Evolutionary conservation across 2,113 vertebrate genomes (phyloP).

Genomic region (western clawed frog (Xenopus tropicalis)): DNA sequence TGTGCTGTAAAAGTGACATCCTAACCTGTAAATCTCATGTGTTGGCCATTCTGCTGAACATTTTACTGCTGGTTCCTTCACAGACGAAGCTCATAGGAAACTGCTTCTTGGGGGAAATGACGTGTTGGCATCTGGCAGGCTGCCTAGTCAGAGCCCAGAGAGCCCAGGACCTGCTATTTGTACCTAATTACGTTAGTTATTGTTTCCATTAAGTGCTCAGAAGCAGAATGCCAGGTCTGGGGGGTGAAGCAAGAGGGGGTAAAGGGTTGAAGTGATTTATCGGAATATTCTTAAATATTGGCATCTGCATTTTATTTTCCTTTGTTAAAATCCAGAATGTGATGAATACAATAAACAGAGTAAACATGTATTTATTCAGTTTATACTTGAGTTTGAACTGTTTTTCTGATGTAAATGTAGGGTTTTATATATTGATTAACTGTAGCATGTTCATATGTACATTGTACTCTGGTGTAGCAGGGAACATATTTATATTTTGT

Average conservation of each 20-base stretch:
- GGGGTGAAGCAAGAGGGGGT: neutral
- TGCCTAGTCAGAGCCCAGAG: conserved; percentile 2
- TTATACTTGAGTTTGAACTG: too few relatives aligned
- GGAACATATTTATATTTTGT: too few relatives aligned
- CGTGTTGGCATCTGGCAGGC: conserved; percentile 29
- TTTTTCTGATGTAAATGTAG: too few relatives aligned
- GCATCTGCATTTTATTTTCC: too few relatives aligned
- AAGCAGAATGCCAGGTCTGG: neutral
- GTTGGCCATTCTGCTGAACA: conserved; percentile 9
- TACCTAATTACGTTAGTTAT: conserved; percentile 37
- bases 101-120: conserved; percentile 22
- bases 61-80: conserved; percentile 14
- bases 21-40: conserved; percentile 14
- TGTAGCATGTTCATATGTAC: too few relatives aligned
- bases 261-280: neutral
- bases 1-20: conserved; percentile 21
- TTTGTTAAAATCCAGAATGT: too few relatives aligned
- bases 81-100: conserved; percentile 25
- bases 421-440: too few relatives aligned
- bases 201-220: conserved; percentile 12
- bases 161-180: conserved; percentile 22
- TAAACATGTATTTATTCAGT: too few relatives aligned
- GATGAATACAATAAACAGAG: too few relatives aligned
- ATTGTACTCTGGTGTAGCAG: too few relatives aligned
- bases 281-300: too few relatives aligned